These are phyloP conservation scores for Andrena minutula DNA, from an alignment of 2,888 invertebrate species.

Conservation along the genomic window DNA sequence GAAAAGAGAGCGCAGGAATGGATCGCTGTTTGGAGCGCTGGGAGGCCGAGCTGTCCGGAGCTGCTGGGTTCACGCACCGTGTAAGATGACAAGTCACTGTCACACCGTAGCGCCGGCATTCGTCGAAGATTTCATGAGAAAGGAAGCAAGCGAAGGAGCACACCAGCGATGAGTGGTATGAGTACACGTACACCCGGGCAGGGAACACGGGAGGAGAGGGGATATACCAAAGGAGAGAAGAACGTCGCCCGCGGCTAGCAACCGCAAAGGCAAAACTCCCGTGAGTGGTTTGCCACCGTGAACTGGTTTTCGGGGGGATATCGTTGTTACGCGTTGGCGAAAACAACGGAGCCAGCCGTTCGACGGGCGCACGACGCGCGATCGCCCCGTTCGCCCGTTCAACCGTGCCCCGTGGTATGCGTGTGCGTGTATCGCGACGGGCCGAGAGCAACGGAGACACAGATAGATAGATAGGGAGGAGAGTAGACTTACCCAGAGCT, in stretches of 20 bases:
- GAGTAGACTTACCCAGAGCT: slow-evolving; percentile 84
- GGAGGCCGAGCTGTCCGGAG: not conserved
- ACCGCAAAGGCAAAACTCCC: slow-evolving; percentile 80
- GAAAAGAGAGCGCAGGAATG: not conserved
- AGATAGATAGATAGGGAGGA: slow-evolving; percentile 30
- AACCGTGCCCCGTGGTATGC: slow-evolving; percentile 18
- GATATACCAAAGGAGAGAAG: slow-evolving; percentile 68
- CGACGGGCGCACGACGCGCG: slow-evolving; percentile 7
- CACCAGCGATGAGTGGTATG: slow-evolving; percentile 55
- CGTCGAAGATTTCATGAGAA: slow-evolving; percentile 70
- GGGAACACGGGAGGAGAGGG: slow-evolving; percentile 50
- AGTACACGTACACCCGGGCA: slow-evolving; percentile 58
- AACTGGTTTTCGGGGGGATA: slow-evolving; percentile 80
- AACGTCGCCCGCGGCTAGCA: slow-evolving; percentile 81
- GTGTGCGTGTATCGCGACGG: slow-evolving; percentile 13
- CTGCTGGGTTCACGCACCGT: not conserved
- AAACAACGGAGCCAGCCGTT: slow-evolving; percentile 43
- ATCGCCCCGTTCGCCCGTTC: not conserved
- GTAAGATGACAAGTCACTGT: slow-evolving; percentile 51
- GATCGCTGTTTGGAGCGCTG: not conserved
- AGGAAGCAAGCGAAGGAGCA: slow-evolving; percentile 67
- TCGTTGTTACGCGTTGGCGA: slow-evolving; percentile 69
- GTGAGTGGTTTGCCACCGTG: slow-evolving; percentile 72
- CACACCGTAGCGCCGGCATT: slow-evolving; percentile 34
- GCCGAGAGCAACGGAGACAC: slow-evolving; percentile 29